These are phyloP conservation scores for Xiphophorus maculatus DNA, from an alignment of 2,113 vertebrate genomes.

Conservation along the genomic window DNA sequence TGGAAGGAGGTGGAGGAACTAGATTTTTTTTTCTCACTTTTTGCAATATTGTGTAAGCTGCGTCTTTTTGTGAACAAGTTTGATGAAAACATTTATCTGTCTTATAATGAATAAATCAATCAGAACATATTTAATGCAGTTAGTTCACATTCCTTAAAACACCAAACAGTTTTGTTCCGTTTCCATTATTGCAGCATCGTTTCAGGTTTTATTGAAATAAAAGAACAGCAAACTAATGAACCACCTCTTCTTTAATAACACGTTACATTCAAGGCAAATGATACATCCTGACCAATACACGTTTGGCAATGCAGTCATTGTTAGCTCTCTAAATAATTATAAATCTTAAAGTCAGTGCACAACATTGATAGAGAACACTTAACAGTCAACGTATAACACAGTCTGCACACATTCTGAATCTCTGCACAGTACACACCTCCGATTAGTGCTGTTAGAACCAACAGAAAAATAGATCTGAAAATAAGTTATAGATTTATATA, in stretches of 20 bases:
- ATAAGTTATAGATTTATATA: conserved; percentile 56
- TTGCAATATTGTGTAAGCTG: no score
- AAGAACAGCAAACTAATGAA: conserved; percentile 45
- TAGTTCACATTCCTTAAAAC: not conserved
- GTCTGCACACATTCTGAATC: conserved; percentile 71
- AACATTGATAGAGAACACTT: conserved; percentile 79
- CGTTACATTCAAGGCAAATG: conserved; percentile 83
- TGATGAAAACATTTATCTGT: no score
- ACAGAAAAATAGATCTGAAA: conserved; percentile 79
- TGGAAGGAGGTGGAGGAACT: no score
- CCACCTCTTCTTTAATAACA: conserved; percentile 75
- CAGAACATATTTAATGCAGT: not conserved
- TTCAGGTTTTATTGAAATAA: not conserved
- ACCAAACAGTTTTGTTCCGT: not conserved
- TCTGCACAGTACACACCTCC: conserved; percentile 64
- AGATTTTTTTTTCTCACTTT: no score
- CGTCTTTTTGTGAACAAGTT: no score
- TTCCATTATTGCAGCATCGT: not conserved
- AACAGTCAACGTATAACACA: conserved; percentile 81
- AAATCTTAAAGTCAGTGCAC: conserved; percentile 79
- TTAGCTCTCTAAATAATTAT: conserved; percentile 67
- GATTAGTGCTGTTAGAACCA: conserved; percentile 68
- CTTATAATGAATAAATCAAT: not conserved
- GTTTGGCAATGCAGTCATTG: conserved; percentile 74
- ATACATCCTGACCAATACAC: conserved; percentile 79